phyloP scores from a whole-genome alignment of 2,888 invertebrate genomes.

The Campoletis raptor region DNA sequence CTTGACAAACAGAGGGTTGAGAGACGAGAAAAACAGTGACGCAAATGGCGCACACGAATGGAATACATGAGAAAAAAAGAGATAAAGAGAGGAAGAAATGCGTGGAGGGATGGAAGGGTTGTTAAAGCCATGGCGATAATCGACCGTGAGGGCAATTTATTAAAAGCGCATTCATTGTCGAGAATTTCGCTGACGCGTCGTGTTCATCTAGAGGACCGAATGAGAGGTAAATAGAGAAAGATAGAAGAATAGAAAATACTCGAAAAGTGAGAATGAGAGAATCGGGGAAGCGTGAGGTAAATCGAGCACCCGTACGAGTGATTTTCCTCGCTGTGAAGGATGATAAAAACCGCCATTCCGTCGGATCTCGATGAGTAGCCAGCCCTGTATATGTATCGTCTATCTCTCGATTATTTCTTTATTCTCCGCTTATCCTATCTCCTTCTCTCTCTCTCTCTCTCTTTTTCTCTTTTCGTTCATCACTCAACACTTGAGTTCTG shows the following conservation, averaged over 20 bases:
- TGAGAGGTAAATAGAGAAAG: constrained; percentile 32
- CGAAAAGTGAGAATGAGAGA: constrained; percentile 39
- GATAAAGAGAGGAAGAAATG: constrained; percentile 47
- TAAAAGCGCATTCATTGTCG: constrained; percentile 83
- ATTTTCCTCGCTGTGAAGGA: constrained; percentile 19
- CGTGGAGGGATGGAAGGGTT: constrained; percentile 57
- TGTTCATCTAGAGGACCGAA: constrained; percentile 65
- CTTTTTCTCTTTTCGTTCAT: constrained; percentile 9
- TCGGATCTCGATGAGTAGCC: constrained; percentile 54
- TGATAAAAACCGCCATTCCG: constrained; percentile 26
- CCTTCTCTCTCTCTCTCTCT: not conserved
- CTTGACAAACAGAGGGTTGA: constrained; percentile 57
- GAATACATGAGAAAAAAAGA: constrained; percentile 51
- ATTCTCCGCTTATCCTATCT: not conserved
- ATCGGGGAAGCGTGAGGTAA: constrained; percentile 52
- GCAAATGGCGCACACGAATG: constrained; percentile 27
- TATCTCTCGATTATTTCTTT: constrained; percentile 28
- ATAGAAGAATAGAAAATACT: constrained; percentile 35
- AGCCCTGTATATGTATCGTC: not conserved
- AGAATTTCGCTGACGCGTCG: constrained; percentile 79
- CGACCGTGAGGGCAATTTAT: constrained; percentile 80
- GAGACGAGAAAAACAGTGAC: constrained; percentile 57
- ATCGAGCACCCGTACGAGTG: constrained; percentile 45
- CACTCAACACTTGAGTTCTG: constrained; percentile 75
- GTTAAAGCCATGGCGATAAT: constrained; percentile 74